These are phyloP conservation scores for Heloderma charlesbogerti DNA, from an alignment of 2,113 vertebrate genomes.

Conservation along the genomic window DNA sequence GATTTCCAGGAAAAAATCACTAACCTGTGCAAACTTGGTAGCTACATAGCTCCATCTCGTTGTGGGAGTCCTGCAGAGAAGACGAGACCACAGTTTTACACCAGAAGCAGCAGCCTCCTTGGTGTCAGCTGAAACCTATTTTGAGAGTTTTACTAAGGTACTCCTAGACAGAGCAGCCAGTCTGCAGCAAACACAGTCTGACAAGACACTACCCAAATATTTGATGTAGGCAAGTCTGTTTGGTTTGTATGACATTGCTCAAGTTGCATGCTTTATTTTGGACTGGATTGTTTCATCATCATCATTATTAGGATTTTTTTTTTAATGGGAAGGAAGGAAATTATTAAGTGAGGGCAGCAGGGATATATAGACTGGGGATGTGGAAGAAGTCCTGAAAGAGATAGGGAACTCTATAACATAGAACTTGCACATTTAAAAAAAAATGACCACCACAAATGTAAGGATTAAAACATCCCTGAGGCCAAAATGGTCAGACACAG, in stretches of 20 bases:
- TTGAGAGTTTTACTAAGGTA: background rate
- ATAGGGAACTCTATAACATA: background rate
- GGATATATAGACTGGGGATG: background rate
- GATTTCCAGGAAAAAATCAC: background rate
- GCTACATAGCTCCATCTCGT: conserved; percentile 93
- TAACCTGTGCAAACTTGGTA: conserved; percentile 92
- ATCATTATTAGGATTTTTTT: background rate
- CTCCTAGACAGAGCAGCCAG: background rate
- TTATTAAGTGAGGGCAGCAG: background rate
- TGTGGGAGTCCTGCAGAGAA: conserved; percentile 82
- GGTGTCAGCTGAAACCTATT: background rate
- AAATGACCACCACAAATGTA: background rate
- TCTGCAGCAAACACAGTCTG: background rate
- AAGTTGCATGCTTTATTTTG: background rate
- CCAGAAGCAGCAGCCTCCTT: background rate
- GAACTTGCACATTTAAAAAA: background rate
- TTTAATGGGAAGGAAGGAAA: background rate
- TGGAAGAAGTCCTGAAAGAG: background rate
- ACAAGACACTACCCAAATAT: background rate
- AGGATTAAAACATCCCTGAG: background rate
- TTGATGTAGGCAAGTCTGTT: background rate
- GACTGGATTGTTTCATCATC: background rate
- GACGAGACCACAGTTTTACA: background rate
- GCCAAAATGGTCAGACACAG: too few species aligned
- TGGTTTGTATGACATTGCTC: background rate